Evolutionary conservation across 1,140 invertebrate species (phyloP).

Genomic region (Stegodyphus mimosarum): DNA sequence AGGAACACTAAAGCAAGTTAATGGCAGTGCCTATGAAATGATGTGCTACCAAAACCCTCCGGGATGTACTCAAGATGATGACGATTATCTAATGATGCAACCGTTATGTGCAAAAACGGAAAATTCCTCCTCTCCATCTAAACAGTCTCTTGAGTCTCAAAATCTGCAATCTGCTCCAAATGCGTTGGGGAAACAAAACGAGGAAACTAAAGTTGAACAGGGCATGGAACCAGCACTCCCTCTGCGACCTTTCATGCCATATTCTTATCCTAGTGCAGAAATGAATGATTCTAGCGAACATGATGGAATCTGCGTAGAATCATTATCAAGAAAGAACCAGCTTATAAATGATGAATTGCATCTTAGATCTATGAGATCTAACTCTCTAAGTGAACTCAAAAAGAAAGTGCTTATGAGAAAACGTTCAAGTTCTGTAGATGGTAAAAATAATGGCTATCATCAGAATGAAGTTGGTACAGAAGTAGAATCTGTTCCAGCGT

Average conservation of each 20-base stretch:
- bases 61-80: background rate
- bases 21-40: conserved; percentile 56
- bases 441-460: conserved; percentile 46
- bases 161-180: background rate
- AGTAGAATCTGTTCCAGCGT: conserved; percentile 45
- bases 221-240: conserved; percentile 9
- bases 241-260: conserved; percentile 54
- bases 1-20: background rate
- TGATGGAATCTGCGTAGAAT: background rate
- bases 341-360: conserved; percentile 45
- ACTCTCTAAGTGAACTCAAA: conserved; percentile 52
- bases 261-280: conserved; percentile 41
- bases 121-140: conserved; percentile 2
- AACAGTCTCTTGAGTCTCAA: background rate
- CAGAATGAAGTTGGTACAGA: conserved; percentile 25
- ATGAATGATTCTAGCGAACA: background rate
- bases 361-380: conserved; percentile 43
- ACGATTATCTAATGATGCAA: conserved; percentile 55
- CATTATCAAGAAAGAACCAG: conserved; percentile 33
- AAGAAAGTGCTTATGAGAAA: conserved; percentile 57
- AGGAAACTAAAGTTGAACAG: background rate
- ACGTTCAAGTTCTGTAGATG: conserved; percentile 51
- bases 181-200: background rate
- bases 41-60: conserved; percentile 42
- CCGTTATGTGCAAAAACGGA: conserved; percentile 34